These are phyloP conservation scores for Temnothorax longispinosus DNA, from an alignment of 1,140 invertebrate species.

Conservation along the genomic window DNA sequence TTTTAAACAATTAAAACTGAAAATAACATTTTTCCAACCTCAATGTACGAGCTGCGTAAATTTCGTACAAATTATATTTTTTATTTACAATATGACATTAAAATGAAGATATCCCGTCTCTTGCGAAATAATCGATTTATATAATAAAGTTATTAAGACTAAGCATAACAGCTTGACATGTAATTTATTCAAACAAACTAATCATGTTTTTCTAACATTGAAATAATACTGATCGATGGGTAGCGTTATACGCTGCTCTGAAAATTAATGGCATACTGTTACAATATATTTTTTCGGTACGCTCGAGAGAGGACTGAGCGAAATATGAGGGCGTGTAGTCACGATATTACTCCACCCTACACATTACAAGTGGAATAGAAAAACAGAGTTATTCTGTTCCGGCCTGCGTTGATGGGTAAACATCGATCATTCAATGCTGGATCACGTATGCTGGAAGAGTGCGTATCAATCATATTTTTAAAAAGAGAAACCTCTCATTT, in stretches of 20 bases:
- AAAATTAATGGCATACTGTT: neutral
- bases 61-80: neutral
- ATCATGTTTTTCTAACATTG: constrained; percentile 12
- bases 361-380: constrained; percentile 14
- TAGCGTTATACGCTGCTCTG: neutral
- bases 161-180: neutral
- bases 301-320: neutral
- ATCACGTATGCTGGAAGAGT: constrained; percentile 9
- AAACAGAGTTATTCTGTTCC: constrained; percentile 23
- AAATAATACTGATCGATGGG: neutral
- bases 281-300: constrained; percentile 15
- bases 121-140: neutral
- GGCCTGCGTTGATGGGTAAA: constrained; percentile 27
- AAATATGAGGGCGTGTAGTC: constrained; percentile 14
- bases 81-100: neutral
- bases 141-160: neutral
- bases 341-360: constrained; percentile 1
- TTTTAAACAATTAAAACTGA: constrained; percentile 6
- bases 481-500: neutral
- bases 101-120: neutral
- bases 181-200: neutral
- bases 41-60: neutral
- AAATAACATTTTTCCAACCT: neutral
- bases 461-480: constrained; percentile 25
- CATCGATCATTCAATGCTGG: constrained; percentile 40